phyloP scores from a whole-genome alignment of 1,140 invertebrate genomes.

The Nixonia krombeini region DNA sequence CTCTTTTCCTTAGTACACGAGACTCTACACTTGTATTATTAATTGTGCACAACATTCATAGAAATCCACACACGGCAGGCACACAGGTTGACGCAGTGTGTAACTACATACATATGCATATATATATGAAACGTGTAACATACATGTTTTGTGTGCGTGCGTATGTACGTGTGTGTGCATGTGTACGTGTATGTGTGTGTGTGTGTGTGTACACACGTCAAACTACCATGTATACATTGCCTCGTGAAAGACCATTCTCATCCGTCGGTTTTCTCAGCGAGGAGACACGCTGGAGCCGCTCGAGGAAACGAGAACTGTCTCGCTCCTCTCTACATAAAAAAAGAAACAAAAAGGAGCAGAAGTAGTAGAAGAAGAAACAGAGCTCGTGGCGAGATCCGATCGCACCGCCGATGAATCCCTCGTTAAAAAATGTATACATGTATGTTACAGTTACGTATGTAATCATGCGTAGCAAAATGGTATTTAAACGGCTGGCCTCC shows the following conservation, averaged over 20 bases:
- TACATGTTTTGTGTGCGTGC: too few species aligned
- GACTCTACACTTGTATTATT: not conserved
- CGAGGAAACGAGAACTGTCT: not conserved
- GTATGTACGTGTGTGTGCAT: constrained; percentile 12
- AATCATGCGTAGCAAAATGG: constrained; percentile 31
- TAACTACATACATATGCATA: too few species aligned
- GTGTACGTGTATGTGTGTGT: not conserved
- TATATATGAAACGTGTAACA: too few species aligned
- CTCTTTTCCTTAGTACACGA: not conserved
- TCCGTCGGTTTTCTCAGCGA: too few species aligned
- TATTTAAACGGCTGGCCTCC: constrained; percentile 69
- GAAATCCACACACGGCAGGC: constrained; percentile 19
- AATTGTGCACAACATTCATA: not conserved
- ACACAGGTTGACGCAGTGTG: constrained; percentile 39
- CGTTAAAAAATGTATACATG: too few species aligned
- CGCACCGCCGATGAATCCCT: too few species aligned
- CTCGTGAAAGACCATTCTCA: not conserved
- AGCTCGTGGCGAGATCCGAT: not conserved
- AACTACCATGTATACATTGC: not conserved
- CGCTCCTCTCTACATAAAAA: constrained; percentile 2
- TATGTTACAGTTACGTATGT: too few species aligned
- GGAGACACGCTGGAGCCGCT: too few species aligned
- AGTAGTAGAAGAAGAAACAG: not conserved
- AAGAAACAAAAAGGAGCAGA: constrained; percentile 12
- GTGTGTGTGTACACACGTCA: constrained; percentile 6